Evolutionary conservation across 64 coral and sea anemone genomes (phyloP).

Genomic region (Porites lutea): DNA sequence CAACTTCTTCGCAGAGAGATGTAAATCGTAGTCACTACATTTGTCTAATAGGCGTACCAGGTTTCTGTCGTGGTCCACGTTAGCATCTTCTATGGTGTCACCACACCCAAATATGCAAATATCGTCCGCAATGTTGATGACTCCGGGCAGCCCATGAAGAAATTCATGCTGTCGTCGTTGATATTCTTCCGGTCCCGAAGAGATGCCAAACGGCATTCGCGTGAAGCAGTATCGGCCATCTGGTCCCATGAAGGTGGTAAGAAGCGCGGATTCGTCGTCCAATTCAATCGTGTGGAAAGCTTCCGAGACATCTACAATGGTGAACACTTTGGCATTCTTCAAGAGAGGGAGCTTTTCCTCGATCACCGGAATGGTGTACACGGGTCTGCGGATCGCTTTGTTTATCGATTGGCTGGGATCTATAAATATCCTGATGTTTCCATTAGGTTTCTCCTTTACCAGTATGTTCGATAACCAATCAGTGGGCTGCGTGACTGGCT

Average conservation of each 20-base stretch:
- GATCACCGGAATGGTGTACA: no score
- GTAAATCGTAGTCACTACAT: background rate
- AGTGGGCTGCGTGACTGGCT: no score
- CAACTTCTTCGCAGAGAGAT: background rate
- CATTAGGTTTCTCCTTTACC: no score
- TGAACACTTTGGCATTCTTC: conserved; percentile 4
- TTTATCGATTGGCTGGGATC: no score
- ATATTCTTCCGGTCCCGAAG: conserved; percentile 22
- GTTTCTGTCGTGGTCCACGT: conserved; percentile 15
- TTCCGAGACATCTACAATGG: conserved; percentile 11
- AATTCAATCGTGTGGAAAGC: background rate
- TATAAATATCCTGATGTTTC: no score
- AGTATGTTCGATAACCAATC: no score
- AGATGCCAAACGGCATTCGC: conserved; percentile 52
- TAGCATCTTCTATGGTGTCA: conserved; percentile 5
- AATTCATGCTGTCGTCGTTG: conserved; percentile 24
- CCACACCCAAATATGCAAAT: conserved; percentile 8
- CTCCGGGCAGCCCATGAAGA: background rate
- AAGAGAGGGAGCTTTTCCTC: conserved; percentile 7
- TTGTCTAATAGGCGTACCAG: background rate
- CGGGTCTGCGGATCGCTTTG: no score
- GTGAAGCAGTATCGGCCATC: conserved; percentile 6
- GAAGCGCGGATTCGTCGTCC: background rate
- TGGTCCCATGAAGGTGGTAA: conserved; percentile 42
- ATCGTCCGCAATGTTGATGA: conserved; percentile 12